A percentile compares a stretch with the other conserved stretches of the same genome.
Conservation (phyloP, 1,140 invertebrate genomes). For the Bombus waltoni region DNA sequence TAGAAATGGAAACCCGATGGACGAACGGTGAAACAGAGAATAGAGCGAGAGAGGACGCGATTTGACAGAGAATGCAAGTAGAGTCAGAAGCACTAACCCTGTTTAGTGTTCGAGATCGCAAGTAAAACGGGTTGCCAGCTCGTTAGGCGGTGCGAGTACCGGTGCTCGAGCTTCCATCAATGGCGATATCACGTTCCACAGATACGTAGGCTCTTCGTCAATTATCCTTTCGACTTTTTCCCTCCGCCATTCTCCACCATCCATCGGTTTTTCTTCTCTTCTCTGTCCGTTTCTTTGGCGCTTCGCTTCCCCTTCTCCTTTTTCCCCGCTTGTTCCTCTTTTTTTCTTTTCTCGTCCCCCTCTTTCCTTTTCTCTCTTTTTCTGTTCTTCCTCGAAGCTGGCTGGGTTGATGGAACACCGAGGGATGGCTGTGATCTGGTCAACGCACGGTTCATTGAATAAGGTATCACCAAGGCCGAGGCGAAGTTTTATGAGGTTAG, state of each 20-base stretch:
- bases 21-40: neutral
- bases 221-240: slow-evolving; percentile 38
- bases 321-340: neutral
- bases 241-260: neutral
- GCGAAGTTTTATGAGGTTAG: slow-evolving; percentile 48
- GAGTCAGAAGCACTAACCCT: slow-evolving; percentile 40
- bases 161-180: slow-evolving; percentile 18
- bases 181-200: slow-evolving; percentile 54
- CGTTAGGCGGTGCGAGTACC: slow-evolving; percentile 51
- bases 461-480: slow-evolving; percentile 26
- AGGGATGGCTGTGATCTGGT: slow-evolving; percentile 36
- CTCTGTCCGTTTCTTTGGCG: neutral
- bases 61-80: slow-evolving; percentile 1
- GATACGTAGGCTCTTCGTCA: slow-evolving; percentile 36
- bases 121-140: slow-evolving; percentile 70
- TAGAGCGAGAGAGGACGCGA: neutral
- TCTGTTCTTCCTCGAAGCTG: neutral
- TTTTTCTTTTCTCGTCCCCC: neutral
- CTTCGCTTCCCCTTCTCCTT: neutral
- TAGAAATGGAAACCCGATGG: neutral
- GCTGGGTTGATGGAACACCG: neutral
- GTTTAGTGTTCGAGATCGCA: slow-evolving; percentile 62
- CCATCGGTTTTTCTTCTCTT: no score
- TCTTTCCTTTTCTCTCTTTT: neutral
- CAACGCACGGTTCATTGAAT: slow-evolving; percentile 55